phyloP scores from a whole-genome alignment of 1,140 invertebrate genomes.

The Ooceraea biroi region DNA sequence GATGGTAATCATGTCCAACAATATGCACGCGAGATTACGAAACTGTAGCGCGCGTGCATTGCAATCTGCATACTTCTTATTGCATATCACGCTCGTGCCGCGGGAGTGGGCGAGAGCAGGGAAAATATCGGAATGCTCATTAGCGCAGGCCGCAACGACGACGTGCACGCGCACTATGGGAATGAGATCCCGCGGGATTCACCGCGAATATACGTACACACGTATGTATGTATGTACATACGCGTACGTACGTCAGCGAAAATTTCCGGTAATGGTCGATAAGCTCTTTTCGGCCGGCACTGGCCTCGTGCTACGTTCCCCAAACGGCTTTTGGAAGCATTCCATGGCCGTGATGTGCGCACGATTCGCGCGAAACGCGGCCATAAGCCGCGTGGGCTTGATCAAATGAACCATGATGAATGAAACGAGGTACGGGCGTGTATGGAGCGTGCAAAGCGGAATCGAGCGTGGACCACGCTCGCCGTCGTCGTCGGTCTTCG shows the following conservation, averaged over 20 bases:
- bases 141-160: constrained; percentile 49
- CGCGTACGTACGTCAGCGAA: constrained; percentile 59
- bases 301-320: constrained; percentile 37
- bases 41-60: constrained; percentile 1
- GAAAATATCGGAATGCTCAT: constrained; percentile 60
- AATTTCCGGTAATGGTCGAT: constrained; percentile 66
- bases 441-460: constrained; percentile 28
- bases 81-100: constrained; percentile 32
- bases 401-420: constrained; percentile 79
- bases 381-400: constrained; percentile 66
- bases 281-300: constrained; percentile 64
- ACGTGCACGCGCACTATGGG: constrained; percentile 19
- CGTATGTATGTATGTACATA: too few relatives aligned
- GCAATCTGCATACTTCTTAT: constrained; percentile 47
- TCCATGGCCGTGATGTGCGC: constrained; percentile 38
- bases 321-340: constrained; percentile 64
- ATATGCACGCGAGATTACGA: constrained; percentile 13
- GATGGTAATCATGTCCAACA: constrained; percentile 4
- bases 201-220: too few relatives aligned
- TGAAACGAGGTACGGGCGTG: constrained; percentile 72
- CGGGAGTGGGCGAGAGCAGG: neutral
- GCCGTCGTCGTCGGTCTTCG: too few relatives aligned
- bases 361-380: constrained; percentile 54
- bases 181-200: constrained; percentile 52
- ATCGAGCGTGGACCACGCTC: constrained; percentile 1